phyloP scores from a whole-genome alignment of 2,888 invertebrate species.

The Drosophila basisetae region DNA sequence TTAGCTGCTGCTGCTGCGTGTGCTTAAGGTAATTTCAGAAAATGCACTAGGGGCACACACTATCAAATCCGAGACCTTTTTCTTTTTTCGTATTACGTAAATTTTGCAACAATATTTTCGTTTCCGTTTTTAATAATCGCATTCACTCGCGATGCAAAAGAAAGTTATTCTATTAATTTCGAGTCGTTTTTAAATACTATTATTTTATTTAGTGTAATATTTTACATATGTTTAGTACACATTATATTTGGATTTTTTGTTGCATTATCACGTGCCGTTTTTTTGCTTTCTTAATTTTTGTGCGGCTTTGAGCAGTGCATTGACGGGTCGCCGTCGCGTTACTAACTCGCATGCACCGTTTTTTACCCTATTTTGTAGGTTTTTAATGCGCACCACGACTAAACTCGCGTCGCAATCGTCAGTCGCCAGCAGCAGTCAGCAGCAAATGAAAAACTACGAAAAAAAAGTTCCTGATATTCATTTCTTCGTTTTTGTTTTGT shows the following conservation, averaged over 20 bases:
- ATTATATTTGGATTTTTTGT: background rate
- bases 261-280: conserved; percentile 58
- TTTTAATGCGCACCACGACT: conserved; percentile 54
- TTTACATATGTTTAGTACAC: background rate
- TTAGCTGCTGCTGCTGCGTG: background rate
- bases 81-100: conserved; percentile 56
- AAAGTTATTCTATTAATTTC: background rate
- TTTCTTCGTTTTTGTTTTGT: conserved; percentile 47
- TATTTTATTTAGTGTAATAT: background rate
- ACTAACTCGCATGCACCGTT: conserved; percentile 74
- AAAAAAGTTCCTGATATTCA: conserved; percentile 48
- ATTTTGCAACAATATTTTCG: conserved; percentile 19
- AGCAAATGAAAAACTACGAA: conserved; percentile 32
- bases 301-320: conserved; percentile 45
- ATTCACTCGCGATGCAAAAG: conserved; percentile 11
- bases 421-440: conserved; percentile 39
- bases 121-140: conserved; percentile 6
- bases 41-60: conserved; percentile 26
- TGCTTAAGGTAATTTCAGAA: conserved; percentile 29
- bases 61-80: background rate
- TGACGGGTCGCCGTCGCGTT: conserved; percentile 66
- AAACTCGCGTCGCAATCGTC: conserved; percentile 43
- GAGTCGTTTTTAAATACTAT: background rate
- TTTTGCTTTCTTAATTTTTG: conserved; percentile 7
- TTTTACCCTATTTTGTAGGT: conserved; percentile 80